phyloP scores from a whole-genome alignment of 2,888 invertebrate species.

The Taenaris catops region DNA sequence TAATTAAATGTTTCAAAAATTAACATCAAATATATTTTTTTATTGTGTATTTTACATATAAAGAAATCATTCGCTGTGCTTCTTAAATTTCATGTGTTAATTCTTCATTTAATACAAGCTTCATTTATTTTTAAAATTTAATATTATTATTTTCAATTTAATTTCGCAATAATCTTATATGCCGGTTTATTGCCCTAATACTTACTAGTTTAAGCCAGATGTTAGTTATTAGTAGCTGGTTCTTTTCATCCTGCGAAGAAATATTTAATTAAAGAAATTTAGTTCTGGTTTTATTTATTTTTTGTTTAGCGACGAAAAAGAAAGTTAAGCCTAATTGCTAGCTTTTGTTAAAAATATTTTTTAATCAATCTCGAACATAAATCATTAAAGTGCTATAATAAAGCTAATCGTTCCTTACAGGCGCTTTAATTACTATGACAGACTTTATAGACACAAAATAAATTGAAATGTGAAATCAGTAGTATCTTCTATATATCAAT shows the following conservation, averaged over 20 bases:
- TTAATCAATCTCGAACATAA: too few relatives aligned
- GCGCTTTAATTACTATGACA: too few relatives aligned
- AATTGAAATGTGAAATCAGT: too few relatives aligned
- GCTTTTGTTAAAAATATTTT: conserved; percentile 7
- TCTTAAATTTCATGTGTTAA: too few relatives aligned
- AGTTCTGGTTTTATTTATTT: conserved; percentile 4
- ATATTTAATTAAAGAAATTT: conserved; percentile 27
- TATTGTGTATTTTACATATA: too few relatives aligned
- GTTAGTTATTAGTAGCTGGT: conserved; percentile 97
- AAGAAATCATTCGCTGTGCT: too few relatives aligned
- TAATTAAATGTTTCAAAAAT: too few relatives aligned
- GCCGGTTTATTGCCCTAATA: conserved; percentile 34
- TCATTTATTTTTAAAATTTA: background rate
- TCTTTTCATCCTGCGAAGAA: conserved; percentile 94
- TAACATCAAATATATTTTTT: too few relatives aligned
- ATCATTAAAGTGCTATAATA: too few relatives aligned
- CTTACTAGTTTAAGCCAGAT: conserved; percentile 98
- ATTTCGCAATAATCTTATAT: conserved; percentile 7
- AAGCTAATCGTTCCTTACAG: too few relatives aligned
- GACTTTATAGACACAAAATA: too few relatives aligned
- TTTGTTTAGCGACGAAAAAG: conserved; percentile 5
- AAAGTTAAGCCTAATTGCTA: conserved; percentile 7
- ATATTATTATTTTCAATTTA: background rate
- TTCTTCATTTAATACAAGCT: background rate
- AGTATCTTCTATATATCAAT: too few relatives aligned